Evolutionary conservation across 2,797 vertebrate species (phyloP), one percentile per base, ranked within the genome.

Genomic region (Fistularia tabacaria): DNA sequence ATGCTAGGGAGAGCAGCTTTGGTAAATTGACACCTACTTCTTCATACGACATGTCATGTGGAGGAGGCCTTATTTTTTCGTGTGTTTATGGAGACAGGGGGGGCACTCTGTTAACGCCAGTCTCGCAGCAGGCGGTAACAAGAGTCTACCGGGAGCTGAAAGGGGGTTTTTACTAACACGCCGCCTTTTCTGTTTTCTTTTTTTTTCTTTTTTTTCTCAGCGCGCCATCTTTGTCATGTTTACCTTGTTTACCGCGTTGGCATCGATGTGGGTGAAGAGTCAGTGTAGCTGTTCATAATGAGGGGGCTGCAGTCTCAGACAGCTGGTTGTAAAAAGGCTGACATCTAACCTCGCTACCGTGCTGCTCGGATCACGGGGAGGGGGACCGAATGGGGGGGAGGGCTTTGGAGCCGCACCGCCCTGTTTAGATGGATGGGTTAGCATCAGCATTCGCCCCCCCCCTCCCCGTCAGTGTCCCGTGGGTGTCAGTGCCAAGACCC

Each of bases 101-200:
- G 43, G 80, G 56, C 78, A 74, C 89, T 89, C 73, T 1, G 80
- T 86, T 87, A 80, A 79, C 92, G 90, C 91, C 93, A 91, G 89
- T 55, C 90, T 90, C 93, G 91, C 92, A 91, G 86, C 78, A 14
- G 82, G 71, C 74, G 13, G 93, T 92, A 94, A 95, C 84, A 76
- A 38, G 88, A 96, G 80, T 90, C 89, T 76, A 74, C 61, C 66
- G 43, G 69, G 65, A 80, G 78, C 86, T 87, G 90, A 79, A 82
- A 50, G 81, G 67, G 75, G 80, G 70, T 85, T 82, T 84, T 86
- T 92, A 88, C 10, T 89, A 79, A 66, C 90, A 88, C 69, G 42
- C 68, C 69, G 85, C 77, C 64, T 54, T 59, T 66, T 55, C 42
- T 46, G 38, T 25, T 25, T 45, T 47, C 44, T 57, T 52, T 53